These are phyloP conservation scores for Styela plicata DNA, from an alignment of 23 tunicate species.

Conservation along the genomic window DNA sequence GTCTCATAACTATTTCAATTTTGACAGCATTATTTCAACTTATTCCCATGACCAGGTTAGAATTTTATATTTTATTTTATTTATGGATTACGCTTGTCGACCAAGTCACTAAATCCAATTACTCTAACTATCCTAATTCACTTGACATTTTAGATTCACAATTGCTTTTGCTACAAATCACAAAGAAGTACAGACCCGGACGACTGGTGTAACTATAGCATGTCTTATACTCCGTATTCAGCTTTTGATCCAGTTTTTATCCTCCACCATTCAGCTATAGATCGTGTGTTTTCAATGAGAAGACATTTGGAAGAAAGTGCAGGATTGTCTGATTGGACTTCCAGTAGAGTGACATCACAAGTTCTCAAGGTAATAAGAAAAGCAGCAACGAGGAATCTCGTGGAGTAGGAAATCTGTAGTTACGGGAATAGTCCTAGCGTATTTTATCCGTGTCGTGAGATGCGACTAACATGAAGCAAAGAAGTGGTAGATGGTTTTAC, in stretches of 20 bases:
- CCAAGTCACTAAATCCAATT: too few species aligned
- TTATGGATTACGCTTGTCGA: not conserved
- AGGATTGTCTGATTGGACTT: constrained; percentile 47
- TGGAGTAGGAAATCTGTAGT: too few species aligned
- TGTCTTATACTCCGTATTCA: constrained; percentile 22
- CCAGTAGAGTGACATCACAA: constrained; percentile 21
- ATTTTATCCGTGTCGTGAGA: too few species aligned
- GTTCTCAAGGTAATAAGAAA: constrained; percentile 29
- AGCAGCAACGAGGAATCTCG: too few species aligned
- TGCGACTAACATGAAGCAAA: too few species aligned
- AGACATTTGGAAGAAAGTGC: constrained; percentile 10
- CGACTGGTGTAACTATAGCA: constrained; percentile 33
- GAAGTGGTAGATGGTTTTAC: too few species aligned
- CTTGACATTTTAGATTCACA: constrained; percentile 35
- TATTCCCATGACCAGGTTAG: constrained; percentile 8
- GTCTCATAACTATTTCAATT: not conserved
- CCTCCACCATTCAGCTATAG: constrained; percentile 49
- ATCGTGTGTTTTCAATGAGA: constrained; percentile 38
- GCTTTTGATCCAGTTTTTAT: constrained; percentile 40
- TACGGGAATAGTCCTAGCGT: too few species aligned
- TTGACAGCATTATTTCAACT: not conserved
- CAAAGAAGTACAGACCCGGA: not conserved
- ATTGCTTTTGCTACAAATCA: constrained; percentile 19
- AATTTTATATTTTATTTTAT: not conserved
- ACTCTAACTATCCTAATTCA: too few species aligned